Percentiles rank a stretch among this genome's conserved stretches.
These are phyloP conservation scores for Saccostrea glomerata DNA, from an alignment of 1,140 invertebrate species.

Conservation along the genomic window DNA sequence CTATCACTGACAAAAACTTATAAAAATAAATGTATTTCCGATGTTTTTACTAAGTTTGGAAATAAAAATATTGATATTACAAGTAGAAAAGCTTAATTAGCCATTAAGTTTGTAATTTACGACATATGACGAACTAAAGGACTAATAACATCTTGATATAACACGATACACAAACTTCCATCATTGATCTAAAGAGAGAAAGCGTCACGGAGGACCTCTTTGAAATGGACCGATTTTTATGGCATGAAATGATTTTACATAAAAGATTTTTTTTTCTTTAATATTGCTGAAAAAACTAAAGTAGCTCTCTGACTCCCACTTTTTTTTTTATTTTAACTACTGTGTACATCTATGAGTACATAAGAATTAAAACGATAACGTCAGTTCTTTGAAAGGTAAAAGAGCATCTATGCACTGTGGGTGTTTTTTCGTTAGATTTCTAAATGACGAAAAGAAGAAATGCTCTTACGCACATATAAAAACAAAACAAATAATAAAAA, in stretches of 20 bases:
- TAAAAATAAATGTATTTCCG: slow-evolving; percentile 14
- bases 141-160: background rate
- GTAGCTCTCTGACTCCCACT: background rate
- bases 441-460: too few species aligned
- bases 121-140: background rate
- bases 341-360: background rate
- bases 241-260: background rate
- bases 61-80: background rate
- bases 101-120: slow-evolving; percentile 2
- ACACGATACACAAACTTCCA: background rate
- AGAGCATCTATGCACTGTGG: too few species aligned
- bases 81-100: background rate
- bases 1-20: background rate
- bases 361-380: background rate
- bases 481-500: background rate
- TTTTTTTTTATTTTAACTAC: background rate
- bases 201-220: background rate
- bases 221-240: background rate
- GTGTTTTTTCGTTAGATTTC: too few species aligned
- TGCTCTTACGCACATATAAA: background rate
- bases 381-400: background rate
- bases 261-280: background rate
- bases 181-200: background rate
- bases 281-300: background rate
- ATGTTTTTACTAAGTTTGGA: slow-evolving; percentile 28